Conservation (phyloP, 1,140 invertebrate species). For the Parasteatoda tepidariorum region DNA sequence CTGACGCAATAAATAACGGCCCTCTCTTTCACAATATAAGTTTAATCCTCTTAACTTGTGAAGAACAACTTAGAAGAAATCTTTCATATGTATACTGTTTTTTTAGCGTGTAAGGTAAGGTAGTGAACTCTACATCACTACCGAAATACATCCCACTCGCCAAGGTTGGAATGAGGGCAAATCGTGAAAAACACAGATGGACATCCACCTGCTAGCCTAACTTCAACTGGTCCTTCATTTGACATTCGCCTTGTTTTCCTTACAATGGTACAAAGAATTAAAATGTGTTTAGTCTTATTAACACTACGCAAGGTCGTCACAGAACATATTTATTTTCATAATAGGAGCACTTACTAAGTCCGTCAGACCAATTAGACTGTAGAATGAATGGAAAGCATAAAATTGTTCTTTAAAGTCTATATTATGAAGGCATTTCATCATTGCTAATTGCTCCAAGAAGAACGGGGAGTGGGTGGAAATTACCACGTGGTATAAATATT, state of each 20-base stretch:
- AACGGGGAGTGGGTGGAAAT: not conserved
- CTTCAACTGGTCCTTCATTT: slow-evolving; percentile 46
- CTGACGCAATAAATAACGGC: too few relatives aligned
- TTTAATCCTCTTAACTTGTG: too few relatives aligned
- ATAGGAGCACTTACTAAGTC: not conserved
- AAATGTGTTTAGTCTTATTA: slow-evolving; percentile 8
- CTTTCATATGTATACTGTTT: too few relatives aligned
- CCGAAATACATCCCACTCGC: slow-evolving; percentile 1
- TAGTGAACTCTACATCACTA: slow-evolving; percentile 20
- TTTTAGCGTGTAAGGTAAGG: not conserved
- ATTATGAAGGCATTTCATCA: not conserved
- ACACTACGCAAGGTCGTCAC: slow-evolving; percentile 25
- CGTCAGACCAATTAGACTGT: not conserved
- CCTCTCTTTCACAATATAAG: too few relatives aligned
- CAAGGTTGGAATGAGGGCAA: slow-evolving; percentile 55
- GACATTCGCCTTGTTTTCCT: slow-evolving; percentile 46
- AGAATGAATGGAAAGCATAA: not conserved
- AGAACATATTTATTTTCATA: not conserved
- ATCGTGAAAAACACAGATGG: slow-evolving; percentile 50
- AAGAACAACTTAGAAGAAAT: not conserved
- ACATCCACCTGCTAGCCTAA: slow-evolving; percentile 26
- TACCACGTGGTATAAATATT: too few relatives aligned
- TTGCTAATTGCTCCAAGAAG: not conserved
- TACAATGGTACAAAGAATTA: slow-evolving; percentile 11
- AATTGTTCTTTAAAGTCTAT: not conserved